Evolutionary conservation across 2,797 vertebrate species (phyloP).

Genomic region (Sebastolobus alascanus): DNA sequence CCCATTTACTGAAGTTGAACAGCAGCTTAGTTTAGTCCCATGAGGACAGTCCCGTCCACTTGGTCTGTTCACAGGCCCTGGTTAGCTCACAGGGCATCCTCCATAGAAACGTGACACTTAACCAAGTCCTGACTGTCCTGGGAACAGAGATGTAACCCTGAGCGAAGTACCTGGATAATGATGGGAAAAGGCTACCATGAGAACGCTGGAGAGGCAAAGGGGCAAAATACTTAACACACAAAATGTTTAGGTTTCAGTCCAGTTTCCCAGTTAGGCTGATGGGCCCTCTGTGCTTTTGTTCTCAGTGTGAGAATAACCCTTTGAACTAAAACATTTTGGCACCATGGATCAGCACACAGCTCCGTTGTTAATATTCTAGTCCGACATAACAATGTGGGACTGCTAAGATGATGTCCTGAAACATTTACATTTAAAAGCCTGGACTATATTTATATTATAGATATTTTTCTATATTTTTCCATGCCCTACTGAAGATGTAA

Average conservation of each 20-base stretch:
- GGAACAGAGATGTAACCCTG: constrained; percentile 58
- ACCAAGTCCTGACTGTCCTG: constrained; percentile 58
- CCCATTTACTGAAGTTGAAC: constrained; percentile 55
- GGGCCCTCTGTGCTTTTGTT: constrained; percentile 40
- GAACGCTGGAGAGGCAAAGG: constrained; percentile 56
- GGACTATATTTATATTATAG: not conserved
- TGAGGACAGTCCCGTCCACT: constrained; percentile 58
- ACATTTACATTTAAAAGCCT: not conserved
- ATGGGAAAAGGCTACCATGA: constrained; percentile 65
- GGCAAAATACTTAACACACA: constrained; percentile 66
- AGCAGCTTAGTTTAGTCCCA: constrained; percentile 49
- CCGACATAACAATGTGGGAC: not conserved
- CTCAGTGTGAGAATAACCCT: constrained; percentile 37
- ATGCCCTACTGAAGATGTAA: not conserved
- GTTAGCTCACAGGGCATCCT: constrained; percentile 73
- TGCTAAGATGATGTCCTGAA: not conserved
- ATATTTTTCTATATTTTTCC: not conserved
- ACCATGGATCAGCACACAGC: constrained; percentile 14
- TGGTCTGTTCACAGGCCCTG: constrained; percentile 78
- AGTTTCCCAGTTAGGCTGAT: constrained; percentile 46
- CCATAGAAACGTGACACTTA: constrained; percentile 68
- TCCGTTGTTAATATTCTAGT: constrained; percentile 33
- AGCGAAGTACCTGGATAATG: constrained; percentile 57
- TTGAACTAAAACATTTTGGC: constrained; percentile 32
- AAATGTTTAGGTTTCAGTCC: constrained; percentile 61